These are phyloP conservation scores for Lepus townsendii DNA, from an alignment of 2,797 vertebrate species.

Conservation along the genomic window DNA sequence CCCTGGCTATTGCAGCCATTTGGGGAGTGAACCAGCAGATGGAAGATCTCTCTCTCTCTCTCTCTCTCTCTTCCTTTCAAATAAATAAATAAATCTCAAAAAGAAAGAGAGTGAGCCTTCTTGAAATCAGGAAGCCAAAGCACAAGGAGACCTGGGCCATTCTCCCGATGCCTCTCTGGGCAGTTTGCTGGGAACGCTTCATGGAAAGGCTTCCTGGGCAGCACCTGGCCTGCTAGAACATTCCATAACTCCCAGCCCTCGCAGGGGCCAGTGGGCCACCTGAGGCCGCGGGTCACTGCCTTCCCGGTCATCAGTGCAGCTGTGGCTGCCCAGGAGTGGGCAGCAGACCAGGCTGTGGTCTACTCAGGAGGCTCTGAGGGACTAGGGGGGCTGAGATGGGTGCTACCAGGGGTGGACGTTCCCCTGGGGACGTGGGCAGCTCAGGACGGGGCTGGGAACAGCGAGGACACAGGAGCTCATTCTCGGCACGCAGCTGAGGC, in stretches of 20 bases:
- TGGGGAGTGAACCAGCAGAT: too few relatives aligned
- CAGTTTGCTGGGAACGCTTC: not conserved
- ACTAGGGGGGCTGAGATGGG: not conserved
- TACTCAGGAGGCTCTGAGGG: not conserved
- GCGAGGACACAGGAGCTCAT: not conserved
- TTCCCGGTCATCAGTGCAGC: not conserved
- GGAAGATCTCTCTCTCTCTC: too few relatives aligned
- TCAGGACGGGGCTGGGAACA: not conserved
- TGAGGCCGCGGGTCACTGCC: not conserved
- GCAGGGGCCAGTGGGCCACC: too few relatives aligned
- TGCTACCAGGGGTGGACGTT: not conserved
- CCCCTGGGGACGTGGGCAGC: not conserved
- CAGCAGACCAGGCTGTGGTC: not conserved
- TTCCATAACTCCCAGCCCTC: not conserved
- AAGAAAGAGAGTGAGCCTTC: not conserved
- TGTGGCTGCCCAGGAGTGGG: not conserved
- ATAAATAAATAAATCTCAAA: too few relatives aligned
- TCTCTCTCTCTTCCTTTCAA: too few relatives aligned
- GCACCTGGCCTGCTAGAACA: not conserved
- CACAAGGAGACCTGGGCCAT: not conserved
- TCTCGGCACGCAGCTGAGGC: not conserved
- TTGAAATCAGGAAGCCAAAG: not conserved
- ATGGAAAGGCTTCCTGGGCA: not conserved
- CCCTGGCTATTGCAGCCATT: too few relatives aligned
- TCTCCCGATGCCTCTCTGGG: conserved; percentile 22